Percentiles rank a stretch among this genome's conserved stretches.
Evolutionary conservation across 1,140 invertebrate species (phyloP).

Genomic region (Rhagoletis pomonella): DNA sequence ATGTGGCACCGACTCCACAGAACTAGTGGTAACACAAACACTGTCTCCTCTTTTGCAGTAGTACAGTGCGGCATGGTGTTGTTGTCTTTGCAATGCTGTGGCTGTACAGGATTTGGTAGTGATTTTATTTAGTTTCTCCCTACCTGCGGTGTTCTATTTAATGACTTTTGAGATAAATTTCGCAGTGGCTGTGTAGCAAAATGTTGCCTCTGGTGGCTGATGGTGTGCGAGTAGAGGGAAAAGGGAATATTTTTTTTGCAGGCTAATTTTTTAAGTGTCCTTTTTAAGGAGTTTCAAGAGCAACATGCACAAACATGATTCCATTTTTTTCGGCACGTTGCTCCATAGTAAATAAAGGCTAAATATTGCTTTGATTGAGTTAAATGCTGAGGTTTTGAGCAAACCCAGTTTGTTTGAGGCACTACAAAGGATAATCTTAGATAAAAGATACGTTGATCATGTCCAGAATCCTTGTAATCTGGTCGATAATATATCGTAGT

Average conservation of each 20-base stretch:
- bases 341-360: too few species aligned
- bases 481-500: too few species aligned
- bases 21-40: neutral
- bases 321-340: too few species aligned
- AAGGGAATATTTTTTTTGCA: neutral
- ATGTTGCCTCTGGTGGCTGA: slow-evolving; percentile 10
- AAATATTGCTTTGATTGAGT: too few species aligned
- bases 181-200: neutral
- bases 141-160: slow-evolving; percentile 38
- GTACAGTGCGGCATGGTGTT: neutral
- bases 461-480: too few species aligned
- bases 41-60: neutral
- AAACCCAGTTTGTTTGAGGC: too few species aligned
- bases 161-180: slow-evolving; percentile 44
- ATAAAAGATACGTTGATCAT: too few species aligned
- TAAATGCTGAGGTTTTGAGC: too few species aligned
- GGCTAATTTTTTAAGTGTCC: neutral
- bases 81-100: neutral
- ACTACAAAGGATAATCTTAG: too few species aligned
- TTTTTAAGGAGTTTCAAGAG: neutral
- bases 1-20: neutral
- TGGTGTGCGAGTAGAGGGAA: neutral
- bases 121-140: slow-evolving; percentile 35
- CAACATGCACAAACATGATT: slow-evolving; percentile 19
- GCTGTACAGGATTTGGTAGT: slow-evolving; percentile 48